Conservation (phyloP, 2,888 invertebrate genomes). For the Hyalella azteca region DNA sequence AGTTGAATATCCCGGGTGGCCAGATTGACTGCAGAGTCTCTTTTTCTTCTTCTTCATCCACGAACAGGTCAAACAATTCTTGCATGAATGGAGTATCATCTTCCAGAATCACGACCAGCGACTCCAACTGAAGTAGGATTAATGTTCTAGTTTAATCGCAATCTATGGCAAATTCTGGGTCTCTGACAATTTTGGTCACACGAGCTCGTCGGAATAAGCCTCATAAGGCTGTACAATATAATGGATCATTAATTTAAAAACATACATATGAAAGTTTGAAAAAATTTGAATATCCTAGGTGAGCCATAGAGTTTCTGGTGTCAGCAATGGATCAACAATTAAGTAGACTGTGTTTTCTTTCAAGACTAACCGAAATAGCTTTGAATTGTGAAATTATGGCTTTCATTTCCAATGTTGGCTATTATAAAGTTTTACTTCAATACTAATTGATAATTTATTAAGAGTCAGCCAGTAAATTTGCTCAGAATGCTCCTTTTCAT, state of each 20-base stretch:
- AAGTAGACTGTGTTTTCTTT: too few relatives aligned
- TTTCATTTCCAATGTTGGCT: too few relatives aligned
- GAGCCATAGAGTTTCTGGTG: not conserved
- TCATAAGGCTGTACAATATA: not conserved
- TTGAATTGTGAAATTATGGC: too few relatives aligned
- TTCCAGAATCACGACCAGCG: constrained; percentile 10
- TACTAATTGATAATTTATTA: too few relatives aligned
- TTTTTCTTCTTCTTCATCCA: not conserved
- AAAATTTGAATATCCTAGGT: not conserved
- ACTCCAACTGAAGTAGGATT: not conserved
- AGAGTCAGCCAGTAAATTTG: too few relatives aligned
- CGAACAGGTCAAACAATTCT: not conserved
- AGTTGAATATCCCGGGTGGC: constrained; percentile 8
- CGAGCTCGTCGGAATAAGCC: not conserved
- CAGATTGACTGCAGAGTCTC: not conserved
- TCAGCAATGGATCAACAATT: too few relatives aligned
- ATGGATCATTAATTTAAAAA: not conserved
- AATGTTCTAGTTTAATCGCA: not conserved
- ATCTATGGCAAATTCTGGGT: too few relatives aligned
- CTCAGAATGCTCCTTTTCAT: too few relatives aligned
- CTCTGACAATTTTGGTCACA: not conserved
- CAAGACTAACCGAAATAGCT: too few relatives aligned
- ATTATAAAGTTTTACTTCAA: too few relatives aligned
- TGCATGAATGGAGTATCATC: not conserved
- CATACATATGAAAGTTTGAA: not conserved